Evolutionary conservation across 30 jellyfish, hydroid and myxozoan species (phyloP).

Genomic region (Pseudorhiza aurosa): DNA sequence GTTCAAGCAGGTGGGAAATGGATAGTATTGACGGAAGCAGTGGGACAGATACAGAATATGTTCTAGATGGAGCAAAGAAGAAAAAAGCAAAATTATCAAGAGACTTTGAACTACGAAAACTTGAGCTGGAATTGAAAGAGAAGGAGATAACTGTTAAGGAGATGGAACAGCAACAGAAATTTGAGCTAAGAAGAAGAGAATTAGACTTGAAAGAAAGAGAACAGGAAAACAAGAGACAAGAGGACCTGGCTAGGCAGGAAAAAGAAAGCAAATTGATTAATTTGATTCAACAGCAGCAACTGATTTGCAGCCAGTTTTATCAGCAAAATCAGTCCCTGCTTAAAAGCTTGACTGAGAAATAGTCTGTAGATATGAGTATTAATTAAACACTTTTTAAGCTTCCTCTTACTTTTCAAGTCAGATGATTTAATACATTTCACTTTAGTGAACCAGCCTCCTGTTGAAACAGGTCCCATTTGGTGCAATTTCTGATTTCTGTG

Average conservation of each 20-base stretch:
- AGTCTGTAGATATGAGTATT: no score
- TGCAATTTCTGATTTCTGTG: no score
- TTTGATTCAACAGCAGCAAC: conserved; percentile 10
- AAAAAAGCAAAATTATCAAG: neutral
- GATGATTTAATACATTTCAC: no score
- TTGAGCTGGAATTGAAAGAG: neutral
- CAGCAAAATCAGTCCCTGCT: conserved; percentile 16
- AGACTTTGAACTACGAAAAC: neutral
- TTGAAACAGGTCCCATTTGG: no score
- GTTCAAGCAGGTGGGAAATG: neutral
- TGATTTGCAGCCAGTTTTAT: conserved; percentile 1
- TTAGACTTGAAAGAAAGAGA: neutral
- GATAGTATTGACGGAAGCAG: neutral
- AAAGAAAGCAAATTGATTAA: neutral
- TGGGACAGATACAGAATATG: neutral
- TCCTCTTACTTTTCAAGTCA: no score
- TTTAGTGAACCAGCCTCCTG: no score
- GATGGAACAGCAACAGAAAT: neutral
- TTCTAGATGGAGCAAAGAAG: neutral
- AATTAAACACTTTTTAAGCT: no score
- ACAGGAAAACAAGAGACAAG: neutral
- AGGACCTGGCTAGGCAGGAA: neutral
- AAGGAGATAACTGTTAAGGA: neutral
- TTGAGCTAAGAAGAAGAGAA: neutral
- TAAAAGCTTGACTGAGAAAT: conserved; percentile 5